These are phyloP conservation scores for Sphaeramia orbicularis DNA, from an alignment of 2,797 vertebrate genomes.

Conservation along the genomic window DNA sequence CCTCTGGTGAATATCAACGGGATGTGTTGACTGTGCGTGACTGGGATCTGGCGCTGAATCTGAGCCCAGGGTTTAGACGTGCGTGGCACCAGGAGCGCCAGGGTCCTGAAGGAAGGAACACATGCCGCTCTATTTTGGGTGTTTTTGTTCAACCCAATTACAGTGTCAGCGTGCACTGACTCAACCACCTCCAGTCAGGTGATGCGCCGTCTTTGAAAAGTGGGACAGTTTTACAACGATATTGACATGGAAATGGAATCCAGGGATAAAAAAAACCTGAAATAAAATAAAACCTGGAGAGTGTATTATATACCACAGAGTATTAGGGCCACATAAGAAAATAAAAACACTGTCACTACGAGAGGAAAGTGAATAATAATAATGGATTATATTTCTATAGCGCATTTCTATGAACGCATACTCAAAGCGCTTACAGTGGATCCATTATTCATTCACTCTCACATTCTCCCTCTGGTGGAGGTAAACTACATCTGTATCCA, in stretches of 20 bases:
- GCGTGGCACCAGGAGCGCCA: conserved; percentile 44
- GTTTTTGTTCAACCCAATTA: conserved; percentile 81
- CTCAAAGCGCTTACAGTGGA: too few species aligned
- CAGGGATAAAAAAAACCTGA: too few species aligned
- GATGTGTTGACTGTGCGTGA: conserved; percentile 60
- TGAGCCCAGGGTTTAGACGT: conserved; percentile 47
- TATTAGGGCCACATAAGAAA: too few species aligned
- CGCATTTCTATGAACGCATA: too few species aligned
- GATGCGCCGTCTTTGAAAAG: conserved; percentile 59
- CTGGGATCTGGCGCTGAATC: conserved; percentile 56
- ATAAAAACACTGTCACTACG: too few species aligned
- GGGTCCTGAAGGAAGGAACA: conserved; percentile 53
- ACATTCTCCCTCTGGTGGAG: too few species aligned
- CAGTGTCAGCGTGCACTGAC: conserved; percentile 34
- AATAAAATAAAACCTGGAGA: too few species aligned
- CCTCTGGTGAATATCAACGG: conserved; percentile 49
- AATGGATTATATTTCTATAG: too few species aligned
- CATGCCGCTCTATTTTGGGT: conserved; percentile 74
- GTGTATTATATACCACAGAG: too few species aligned
- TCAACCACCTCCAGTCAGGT: conserved; percentile 58
- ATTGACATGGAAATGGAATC: conserved; percentile 44
- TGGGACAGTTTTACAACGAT: conserved; percentile 45
- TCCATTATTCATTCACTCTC: too few species aligned
- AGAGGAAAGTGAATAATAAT: too few species aligned
- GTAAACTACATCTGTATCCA: too few species aligned